Percentiles rank a stretch among this genome's conserved stretches.
Evolutionary conservation across 1,140 invertebrate species (phyloP).

Genomic region (Monochamus saltuarius): DNA sequence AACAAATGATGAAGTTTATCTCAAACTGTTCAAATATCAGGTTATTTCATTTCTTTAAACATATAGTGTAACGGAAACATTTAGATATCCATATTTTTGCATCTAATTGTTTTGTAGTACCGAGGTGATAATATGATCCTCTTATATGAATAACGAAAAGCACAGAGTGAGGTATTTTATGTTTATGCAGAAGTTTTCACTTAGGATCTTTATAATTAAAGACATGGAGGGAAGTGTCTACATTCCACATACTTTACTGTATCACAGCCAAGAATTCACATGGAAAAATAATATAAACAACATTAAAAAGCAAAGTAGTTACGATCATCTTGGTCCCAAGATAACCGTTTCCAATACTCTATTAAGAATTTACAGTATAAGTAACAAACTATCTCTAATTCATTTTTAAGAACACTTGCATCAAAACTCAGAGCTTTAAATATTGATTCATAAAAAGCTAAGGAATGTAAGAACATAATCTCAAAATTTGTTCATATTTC

Average conservation of each 20-base stretch:
- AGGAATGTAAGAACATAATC: constrained; percentile 14
- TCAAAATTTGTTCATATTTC: background rate
- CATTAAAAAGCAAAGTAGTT: constrained; percentile 39
- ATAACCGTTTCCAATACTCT: constrained; percentile 28
- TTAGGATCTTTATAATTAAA: constrained; percentile 34
- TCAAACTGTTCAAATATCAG: too few species aligned
- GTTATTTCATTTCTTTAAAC: too few species aligned
- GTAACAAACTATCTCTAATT: constrained; percentile 32
- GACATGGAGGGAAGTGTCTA: constrained; percentile 48
- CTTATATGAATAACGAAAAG: constrained; percentile 27
- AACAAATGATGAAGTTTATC: too few species aligned
- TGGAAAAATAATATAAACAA: constrained; percentile 46
- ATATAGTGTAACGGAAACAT: too few species aligned
- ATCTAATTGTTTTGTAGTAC: too few species aligned
- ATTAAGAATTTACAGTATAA: constrained; percentile 31
- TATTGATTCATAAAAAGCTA: background rate
- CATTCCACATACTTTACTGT: constrained; percentile 52
- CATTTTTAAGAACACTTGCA: constrained; percentile 8
- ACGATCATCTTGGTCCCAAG: constrained; percentile 8
- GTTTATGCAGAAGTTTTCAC: constrained; percentile 33
- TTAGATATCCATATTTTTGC: too few species aligned
- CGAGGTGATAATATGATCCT: too few species aligned
- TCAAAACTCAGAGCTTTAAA: background rate
- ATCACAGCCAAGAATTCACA: constrained; percentile 54
- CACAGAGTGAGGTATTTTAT: constrained; percentile 41